These are phyloP conservation scores for Jaculus jaculus DNA, from an alignment of 2,113 vertebrate genomes.

Conservation along the genomic window DNA sequence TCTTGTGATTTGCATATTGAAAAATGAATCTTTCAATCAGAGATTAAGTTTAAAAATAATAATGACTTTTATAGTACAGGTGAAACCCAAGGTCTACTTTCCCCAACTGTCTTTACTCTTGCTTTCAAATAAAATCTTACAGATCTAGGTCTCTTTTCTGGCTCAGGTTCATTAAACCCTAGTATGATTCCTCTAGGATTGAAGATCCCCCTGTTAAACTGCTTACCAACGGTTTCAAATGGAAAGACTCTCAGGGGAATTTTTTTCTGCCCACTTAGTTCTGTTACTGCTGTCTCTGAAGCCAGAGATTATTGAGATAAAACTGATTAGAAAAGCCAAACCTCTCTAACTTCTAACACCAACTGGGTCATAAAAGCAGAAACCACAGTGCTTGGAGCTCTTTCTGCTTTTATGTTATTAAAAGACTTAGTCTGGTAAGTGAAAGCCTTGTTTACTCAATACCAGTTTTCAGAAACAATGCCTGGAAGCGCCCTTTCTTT, in stretches of 20 bases:
- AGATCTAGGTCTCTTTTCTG: slow-evolving; percentile 46
- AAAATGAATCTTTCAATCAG: slow-evolving; percentile 16
- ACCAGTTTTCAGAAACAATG: slow-evolving; percentile 48
- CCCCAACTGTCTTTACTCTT: slow-evolving; percentile 53
- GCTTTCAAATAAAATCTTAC: slow-evolving; percentile 60
- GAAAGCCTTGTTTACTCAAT: slow-evolving; percentile 52
- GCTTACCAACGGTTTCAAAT: slow-evolving; percentile 68
- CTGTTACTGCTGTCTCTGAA: slow-evolving; percentile 62
- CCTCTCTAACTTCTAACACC: slow-evolving; percentile 12
- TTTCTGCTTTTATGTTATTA: slow-evolving; percentile 49
- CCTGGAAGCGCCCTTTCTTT: not conserved
- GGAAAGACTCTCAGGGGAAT: slow-evolving; percentile 23
- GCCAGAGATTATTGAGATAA: slow-evolving; percentile 68
- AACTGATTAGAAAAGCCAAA: slow-evolving; percentile 66
- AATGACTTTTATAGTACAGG: slow-evolving; percentile 45
- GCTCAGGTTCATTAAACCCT: slow-evolving; percentile 70
- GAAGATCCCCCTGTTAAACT: slow-evolving; percentile 55
- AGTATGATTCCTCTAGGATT: slow-evolving; percentile 59
- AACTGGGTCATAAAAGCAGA: slow-evolving; percentile 41
- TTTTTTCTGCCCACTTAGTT: slow-evolving; percentile 68
- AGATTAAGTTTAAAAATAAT: slow-evolving; percentile 72
- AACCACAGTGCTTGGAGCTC: not conserved
- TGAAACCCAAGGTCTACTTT: slow-evolving; percentile 57
- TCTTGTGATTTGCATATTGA: slow-evolving; percentile 46
- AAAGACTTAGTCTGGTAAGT: slow-evolving; percentile 49